Evolutionary conservation across 2,113 vertebrate species (phyloP).

Genomic region (Siniperca knerii): DNA sequence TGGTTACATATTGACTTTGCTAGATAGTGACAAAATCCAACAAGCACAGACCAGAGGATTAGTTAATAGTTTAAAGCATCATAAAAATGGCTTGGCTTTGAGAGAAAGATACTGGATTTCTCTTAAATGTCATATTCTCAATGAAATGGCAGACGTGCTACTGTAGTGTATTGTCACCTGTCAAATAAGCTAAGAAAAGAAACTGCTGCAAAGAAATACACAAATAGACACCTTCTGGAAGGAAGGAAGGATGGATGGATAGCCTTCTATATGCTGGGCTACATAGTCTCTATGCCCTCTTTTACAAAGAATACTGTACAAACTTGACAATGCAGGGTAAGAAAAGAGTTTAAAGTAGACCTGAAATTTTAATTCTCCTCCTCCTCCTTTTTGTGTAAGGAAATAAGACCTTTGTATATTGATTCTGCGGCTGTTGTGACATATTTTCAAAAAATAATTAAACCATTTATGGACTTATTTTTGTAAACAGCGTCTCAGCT

Average conservation of each 20-base stretch:
- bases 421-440: neutral
- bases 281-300: neutral
- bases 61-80: conserved; percentile 11
- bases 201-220: conserved; percentile 8
- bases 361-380: neutral
- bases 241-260: neutral
- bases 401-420: neutral
- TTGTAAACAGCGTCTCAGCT: neutral
- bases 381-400: neutral
- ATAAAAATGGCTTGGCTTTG: neutral
- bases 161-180: conserved; percentile 24
- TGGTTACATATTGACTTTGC: conserved; percentile 19
- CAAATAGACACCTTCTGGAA: neutral
- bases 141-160: neutral
- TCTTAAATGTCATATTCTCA: conserved; percentile 17
- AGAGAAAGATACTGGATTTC: neutral
- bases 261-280: neutral
- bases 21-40: conserved; percentile 23
- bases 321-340: neutral
- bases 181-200: conserved; percentile 9
- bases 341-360: neutral
- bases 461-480: neutral
- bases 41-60: neutral
- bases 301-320: neutral
- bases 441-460: neutral